Evolutionary conservation across 2,113 vertebrate species (phyloP), one percentile per base, ranked within the genome.

Genomic region (Meriones unguiculatus): DNA sequence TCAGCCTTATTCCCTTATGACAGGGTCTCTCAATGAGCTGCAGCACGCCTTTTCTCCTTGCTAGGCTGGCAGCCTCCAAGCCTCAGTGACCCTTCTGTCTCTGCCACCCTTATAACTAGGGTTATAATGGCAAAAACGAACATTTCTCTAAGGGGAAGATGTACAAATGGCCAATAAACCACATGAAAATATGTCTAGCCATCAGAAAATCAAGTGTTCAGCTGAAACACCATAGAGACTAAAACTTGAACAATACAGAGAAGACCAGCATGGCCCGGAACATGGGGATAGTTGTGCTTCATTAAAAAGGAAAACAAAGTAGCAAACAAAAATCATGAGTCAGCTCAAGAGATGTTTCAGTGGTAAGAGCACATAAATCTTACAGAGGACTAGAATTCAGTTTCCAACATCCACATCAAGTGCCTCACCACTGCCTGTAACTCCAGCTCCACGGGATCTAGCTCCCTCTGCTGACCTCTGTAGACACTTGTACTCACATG

Each of bases 71-170:
- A 85, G 62, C 59, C 4, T 18, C 18, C 32, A 59, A 59, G 54
- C 35, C 18, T 12, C 82, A 65, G 13, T 59, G 22, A 64, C 8
- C 20, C 57, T 62, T 22, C 59, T 28, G 81, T 18, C 59, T 22
- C 38, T 1, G 62, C 38, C 25, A 30, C 38, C 28, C 59, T 64
- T 2, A 85, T 7, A 25, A 84, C 59, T 17, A 85, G 59, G 22
- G 54, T 41, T 38, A 59, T 38, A 59, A 59, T 32, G 59, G 38
- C n/a, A 85, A 64, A 65, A 62, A 24, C 20, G 62, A 76, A 84
- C 65, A 78, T 85, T 91, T 89, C 72, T 90, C 77, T 38, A 84
- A 62, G 86, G 73, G 93, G 73, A 95, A 73, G 62, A 65, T 72
- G 87, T 32, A 62, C n/a, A 90, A 77, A 86, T 32, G 35, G 54